Conservation (phyloP, 2,113 vertebrate species). For the Okapia johnstoni region DNA sequence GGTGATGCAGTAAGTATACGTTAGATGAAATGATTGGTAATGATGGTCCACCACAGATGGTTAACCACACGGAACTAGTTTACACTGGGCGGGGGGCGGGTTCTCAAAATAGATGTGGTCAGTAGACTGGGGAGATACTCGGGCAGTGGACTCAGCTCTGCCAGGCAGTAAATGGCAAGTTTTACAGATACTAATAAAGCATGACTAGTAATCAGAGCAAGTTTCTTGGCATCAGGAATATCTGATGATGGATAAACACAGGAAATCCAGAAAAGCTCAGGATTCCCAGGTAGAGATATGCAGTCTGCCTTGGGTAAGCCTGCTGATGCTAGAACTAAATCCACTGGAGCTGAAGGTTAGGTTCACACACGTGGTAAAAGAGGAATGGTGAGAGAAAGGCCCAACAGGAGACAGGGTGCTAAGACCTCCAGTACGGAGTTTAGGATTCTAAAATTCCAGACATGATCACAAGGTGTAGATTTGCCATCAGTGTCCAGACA, state of each 20-base stretch:
- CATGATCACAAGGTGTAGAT: neutral
- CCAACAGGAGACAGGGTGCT: neutral
- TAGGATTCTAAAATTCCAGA: neutral
- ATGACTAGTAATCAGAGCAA: neutral
- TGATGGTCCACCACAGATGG: neutral
- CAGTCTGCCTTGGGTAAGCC: neutral
- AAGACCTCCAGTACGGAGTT: neutral
- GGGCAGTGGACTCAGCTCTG: neutral
- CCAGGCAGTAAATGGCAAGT: neutral
- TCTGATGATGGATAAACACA: neutral
- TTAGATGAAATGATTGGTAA: neutral
- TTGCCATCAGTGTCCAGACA: neutral
- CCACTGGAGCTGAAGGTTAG: neutral
- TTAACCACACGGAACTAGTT: neutral
- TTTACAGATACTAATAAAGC: neutral
- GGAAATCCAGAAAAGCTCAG: neutral
- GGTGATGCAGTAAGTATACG: neutral
- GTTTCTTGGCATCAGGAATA: neutral
- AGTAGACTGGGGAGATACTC: neutral
- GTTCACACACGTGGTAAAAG: neutral
- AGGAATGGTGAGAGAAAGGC: neutral
- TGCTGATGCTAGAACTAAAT: neutral
- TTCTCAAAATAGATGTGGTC: slow-evolving; percentile 29
- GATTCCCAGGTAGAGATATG: neutral
- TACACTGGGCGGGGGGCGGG: neutral